phyloP scores from a whole-genome alignment of 2,888 invertebrate genomes.

The Dynastes grantii region DNA sequence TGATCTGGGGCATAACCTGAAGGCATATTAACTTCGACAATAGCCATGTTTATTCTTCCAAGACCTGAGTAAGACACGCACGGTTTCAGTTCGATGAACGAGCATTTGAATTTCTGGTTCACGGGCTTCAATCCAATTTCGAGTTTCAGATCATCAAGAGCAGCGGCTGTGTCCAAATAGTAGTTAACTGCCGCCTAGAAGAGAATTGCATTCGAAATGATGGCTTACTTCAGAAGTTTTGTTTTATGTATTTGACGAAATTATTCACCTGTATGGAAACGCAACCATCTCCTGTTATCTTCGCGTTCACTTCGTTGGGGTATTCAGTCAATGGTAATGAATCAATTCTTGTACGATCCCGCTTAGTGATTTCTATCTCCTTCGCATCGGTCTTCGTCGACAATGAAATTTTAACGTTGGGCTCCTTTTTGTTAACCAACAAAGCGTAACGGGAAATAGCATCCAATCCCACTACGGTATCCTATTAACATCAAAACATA shows the following conservation, averaged over 20 bases:
- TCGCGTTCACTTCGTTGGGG: slow-evolving; percentile 71
- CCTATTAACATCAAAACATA: slow-evolving; percentile 65
- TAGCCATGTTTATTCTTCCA: slow-evolving; percentile 76
- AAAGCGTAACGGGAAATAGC: slow-evolving; percentile 75
- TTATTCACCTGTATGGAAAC: slow-evolving; percentile 72
- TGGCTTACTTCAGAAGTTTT: too few species aligned
- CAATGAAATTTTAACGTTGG: slow-evolving; percentile 71
- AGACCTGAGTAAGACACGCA: slow-evolving; percentile 67
- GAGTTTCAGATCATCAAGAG: slow-evolving; percentile 73
- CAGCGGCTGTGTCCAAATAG: slow-evolving; percentile 70
- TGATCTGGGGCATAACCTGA: slow-evolving; percentile 78
- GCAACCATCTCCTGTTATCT: slow-evolving; percentile 74
- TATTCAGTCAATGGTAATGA: slow-evolving; percentile 68
- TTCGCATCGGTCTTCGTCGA: slow-evolving; percentile 68
- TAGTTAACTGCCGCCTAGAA: slow-evolving; percentile 71
- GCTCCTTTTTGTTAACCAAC: slow-evolving; percentile 68
- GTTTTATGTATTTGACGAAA: too few species aligned
- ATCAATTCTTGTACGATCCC: slow-evolving; percentile 72
- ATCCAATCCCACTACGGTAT: slow-evolving; percentile 76
- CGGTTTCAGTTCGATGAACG: slow-evolving; percentile 68
- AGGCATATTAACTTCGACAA: slow-evolving; percentile 77
- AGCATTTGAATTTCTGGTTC: slow-evolving; percentile 70
- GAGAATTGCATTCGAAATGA: not conserved
- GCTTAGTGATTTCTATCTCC: slow-evolving; percentile 69
- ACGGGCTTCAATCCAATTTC: slow-evolving; percentile 70